A percentile compares a stretch with the other conserved stretches of the same genome.
Conservation (phyloP, 2,888 invertebrate species). For the Chrysolina oricalcia region DNA sequence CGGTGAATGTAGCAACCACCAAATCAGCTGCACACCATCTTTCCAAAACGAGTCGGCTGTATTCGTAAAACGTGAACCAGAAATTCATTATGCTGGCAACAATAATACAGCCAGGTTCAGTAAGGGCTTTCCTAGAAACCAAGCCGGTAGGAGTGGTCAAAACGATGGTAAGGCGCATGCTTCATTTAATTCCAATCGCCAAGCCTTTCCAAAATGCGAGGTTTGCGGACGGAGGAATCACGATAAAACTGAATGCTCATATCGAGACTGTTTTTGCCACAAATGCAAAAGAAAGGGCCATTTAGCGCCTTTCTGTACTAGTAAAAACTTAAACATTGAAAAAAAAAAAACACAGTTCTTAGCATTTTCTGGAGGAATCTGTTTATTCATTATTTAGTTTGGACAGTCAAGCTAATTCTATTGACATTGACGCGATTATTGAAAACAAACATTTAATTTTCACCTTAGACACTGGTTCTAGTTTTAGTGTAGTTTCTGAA, state of each 20-base stretch:
- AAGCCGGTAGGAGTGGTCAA: neutral
- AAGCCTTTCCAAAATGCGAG: neutral
- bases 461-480: constrained; percentile 12
- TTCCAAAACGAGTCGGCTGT: neutral
- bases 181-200: neutral
- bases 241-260: constrained; percentile 22
- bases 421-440: neutral
- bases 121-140: constrained; percentile 32
- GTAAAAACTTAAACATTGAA: constrained; percentile 2
- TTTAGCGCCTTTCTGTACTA: constrained; percentile 32
- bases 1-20: no score
- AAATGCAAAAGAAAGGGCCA: constrained; percentile 36
- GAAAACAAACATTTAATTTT: neutral
- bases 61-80: no score
- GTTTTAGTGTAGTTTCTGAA: constrained; percentile 6
- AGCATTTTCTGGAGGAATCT: constrained; percentile 25
- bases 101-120: no score
- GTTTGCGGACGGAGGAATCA: constrained; percentile 34
- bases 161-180: neutral
- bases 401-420: neutral
- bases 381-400: constrained; percentile 1
- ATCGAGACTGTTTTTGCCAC: constrained; percentile 36
- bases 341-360: neutral
- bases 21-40: no score
- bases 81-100: no score